phyloP scores from a whole-genome alignment of 2,888 invertebrate genomes.

The Aporophyla nigra region DNA sequence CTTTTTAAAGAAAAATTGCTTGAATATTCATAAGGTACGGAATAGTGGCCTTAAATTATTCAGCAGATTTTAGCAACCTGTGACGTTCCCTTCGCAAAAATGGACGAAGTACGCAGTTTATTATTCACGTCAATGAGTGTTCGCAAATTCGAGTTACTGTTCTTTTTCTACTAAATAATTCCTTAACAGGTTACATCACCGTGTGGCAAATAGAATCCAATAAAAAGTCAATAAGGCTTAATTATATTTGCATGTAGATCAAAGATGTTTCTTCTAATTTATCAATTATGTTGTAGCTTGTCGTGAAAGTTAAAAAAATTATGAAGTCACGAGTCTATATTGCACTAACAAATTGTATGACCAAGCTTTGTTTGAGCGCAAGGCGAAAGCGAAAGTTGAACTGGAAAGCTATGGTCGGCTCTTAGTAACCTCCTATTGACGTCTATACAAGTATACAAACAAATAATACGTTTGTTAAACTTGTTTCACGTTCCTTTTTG shows the following conservation, averaged over 20 bases:
- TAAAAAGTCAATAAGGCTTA: constrained; percentile 19
- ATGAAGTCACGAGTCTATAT: constrained; percentile 54
- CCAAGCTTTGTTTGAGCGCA: constrained; percentile 68
- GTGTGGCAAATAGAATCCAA: constrained; percentile 19
- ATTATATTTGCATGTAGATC: constrained; percentile 35
- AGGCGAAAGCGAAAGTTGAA: constrained; percentile 82
- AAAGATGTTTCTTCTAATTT: constrained; percentile 26
- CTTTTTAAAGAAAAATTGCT: constrained; percentile 34
- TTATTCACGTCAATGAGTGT: constrained; percentile 42
- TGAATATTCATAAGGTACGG: constrained; percentile 48
- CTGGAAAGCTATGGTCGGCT: constrained; percentile 76
- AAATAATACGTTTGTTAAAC: constrained; percentile 61
- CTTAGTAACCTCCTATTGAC: constrained; percentile 69
- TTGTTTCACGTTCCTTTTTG: constrained; percentile 64
- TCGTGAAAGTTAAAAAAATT: constrained; percentile 69
- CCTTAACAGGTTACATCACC: constrained; percentile 15
- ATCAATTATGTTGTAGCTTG: constrained; percentile 38
- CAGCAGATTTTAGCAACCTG: constrained; percentile 44
- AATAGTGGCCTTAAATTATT: constrained; percentile 55
- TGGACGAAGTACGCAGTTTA: constrained; percentile 35
- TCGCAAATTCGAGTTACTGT: constrained; percentile 24
- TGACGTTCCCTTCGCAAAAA: constrained; percentile 31
- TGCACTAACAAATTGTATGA: constrained; percentile 61
- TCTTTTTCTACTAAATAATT: constrained; percentile 42
- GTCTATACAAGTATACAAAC: constrained; percentile 66